Evolutionary conservation across 2,888 invertebrate species (phyloP), one percentile per base, ranked within the genome.

Genomic region (Thymelicus acteon): DNA sequence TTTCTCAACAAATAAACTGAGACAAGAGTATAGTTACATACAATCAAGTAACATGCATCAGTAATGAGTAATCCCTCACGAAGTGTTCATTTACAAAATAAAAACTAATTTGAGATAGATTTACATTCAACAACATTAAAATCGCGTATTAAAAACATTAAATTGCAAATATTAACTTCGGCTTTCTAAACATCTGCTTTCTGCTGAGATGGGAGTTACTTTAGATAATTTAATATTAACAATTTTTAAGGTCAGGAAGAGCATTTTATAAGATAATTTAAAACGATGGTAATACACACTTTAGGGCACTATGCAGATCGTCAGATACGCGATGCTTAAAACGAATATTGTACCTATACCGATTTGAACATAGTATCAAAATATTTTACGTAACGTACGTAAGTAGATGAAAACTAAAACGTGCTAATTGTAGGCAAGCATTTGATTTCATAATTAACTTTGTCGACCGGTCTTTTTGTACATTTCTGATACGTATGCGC

Each of bases 301-400:
- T 52, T 52, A 15, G 7, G 7, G 15, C 49, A 15, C 49, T 15
- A 8, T 5, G 19, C 0, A 7, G 7, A 7, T 19, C 19, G 15
- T 52, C 49, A 19, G 19, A 19, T 31, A 31, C 19, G 19, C 49
- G 19, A 52, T 1, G 19, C 19, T 15, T 19, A 19, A 19, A 19
- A 52, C 49, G 49, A 52, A 52, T 52, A 52, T 19, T 19, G 15
- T 52, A 52, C 19, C 49, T 52, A 19, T 52, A 52, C 49, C 49
- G 49, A 52, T 52, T 52, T 52, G 49, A 52, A 52, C 3, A 7
- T 52, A 52, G 49, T 12, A 52, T 4, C 12, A 44, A 10, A 44
- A 12, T 12, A 44, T 10, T 44, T 44, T 12, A 44, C 12, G 10
- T 44, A 44, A 44, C 31, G 44, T 44, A 44, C 12, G 12, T 10